Percentiles rank a stretch among this genome's conserved stretches.
These are phyloP conservation scores for Coenonympha arcania DNA, from an alignment of 2,888 invertebrate genomes.

Conservation along the genomic window DNA sequence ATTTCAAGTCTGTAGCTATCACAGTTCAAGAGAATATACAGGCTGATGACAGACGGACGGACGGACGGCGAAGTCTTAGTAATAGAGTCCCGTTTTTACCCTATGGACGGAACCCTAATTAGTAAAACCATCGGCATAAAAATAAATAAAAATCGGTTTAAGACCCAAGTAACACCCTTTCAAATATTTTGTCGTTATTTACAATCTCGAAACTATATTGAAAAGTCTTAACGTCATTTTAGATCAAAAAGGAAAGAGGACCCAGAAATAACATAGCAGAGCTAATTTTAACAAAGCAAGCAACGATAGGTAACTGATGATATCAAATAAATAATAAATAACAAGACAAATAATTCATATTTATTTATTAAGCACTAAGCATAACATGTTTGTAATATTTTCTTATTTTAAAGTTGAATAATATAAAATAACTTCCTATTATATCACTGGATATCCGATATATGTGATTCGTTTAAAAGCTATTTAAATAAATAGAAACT, in stretches of 20 bases:
- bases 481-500: constrained; percentile 22
- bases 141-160: no score
- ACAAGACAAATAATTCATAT: constrained; percentile 31
- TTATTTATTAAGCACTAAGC: constrained; percentile 55
- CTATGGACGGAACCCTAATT: no score
- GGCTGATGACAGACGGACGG: no score
- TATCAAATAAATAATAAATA: neutral
- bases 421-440: constrained; percentile 53
- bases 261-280: neutral
- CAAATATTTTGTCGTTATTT: no score
- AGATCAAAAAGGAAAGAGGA: neutral
- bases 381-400: constrained; percentile 38
- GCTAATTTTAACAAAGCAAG: neutral
- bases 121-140: no score
- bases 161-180: no score
- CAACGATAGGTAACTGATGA: neutral
- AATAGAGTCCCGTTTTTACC: no score
- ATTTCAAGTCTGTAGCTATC: no score
- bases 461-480: constrained; percentile 41
- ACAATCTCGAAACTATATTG: no score
- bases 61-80: no score
- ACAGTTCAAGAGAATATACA: no score
- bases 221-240: no score
- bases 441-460: constrained; percentile 70
- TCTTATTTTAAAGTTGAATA: constrained; percentile 40